phyloP scores from a whole-genome alignment of 2,113 vertebrate genomes.

The Alaudala cheleensis region DNA sequence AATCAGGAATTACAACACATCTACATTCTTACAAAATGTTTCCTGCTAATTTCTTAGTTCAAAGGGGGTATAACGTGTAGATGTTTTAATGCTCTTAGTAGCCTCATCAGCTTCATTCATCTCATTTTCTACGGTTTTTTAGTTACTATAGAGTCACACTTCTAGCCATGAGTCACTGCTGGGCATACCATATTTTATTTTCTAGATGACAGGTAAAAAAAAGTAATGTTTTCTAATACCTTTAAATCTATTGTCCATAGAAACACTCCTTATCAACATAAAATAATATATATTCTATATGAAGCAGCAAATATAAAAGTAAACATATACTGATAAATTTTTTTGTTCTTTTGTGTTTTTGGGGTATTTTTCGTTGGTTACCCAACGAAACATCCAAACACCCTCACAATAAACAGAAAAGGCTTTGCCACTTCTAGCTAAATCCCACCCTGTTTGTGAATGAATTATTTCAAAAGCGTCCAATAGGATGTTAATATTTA shows the following conservation, averaged over 20 bases:
- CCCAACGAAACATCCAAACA: neutral
- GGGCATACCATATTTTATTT: neutral
- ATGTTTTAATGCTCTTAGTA: neutral
- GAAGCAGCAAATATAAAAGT: neutral
- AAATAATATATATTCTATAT: neutral
- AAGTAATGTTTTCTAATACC: neutral
- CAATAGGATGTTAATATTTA: neutral
- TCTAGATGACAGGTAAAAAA: neutral
- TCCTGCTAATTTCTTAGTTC: neutral
- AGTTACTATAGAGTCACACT: neutral
- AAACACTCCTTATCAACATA: neutral
- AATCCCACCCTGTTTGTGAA: neutral
- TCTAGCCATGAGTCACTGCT: neutral
- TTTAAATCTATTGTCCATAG: neutral
- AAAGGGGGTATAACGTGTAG: fast-evolving
- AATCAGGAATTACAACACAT: neutral
- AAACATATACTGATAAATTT: neutral
- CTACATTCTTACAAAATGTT: neutral
- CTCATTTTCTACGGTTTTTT: neutral
- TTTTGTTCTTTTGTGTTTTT: neutral
- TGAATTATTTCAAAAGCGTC: neutral
- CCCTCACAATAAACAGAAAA: neutral
- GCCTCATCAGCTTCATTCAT: neutral
- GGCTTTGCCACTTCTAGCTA: neutral
- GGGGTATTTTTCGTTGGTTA: neutral